phyloP scores from a whole-genome alignment of 2,888 invertebrate genomes.

The Kryphioiulus occultus region DNA sequence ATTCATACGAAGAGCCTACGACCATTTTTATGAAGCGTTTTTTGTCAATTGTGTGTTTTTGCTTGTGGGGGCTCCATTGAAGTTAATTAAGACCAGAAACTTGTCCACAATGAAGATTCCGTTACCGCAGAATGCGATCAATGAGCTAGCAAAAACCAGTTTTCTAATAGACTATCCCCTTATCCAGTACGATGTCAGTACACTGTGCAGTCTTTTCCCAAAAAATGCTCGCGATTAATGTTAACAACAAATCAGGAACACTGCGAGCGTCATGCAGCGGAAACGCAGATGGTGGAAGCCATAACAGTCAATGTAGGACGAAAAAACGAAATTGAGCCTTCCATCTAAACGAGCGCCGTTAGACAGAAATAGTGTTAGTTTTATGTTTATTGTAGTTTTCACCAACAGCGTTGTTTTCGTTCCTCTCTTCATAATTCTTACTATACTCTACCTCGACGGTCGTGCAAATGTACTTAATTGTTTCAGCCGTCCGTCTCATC shows the following conservation, averaged over 20 bases:
- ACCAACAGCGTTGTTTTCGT: not conserved
- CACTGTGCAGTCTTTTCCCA: not conserved
- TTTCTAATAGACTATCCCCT: too few species aligned
- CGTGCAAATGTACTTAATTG: not conserved
- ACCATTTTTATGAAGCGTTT: too few species aligned
- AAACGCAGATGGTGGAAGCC: not conserved
- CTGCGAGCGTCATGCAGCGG: not conserved
- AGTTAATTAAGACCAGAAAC: not conserved
- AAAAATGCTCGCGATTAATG: not conserved
- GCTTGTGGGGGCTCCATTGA: not conserved
- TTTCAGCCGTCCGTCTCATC: not conserved
- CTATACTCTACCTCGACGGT: not conserved
- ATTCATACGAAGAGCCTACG: too few species aligned
- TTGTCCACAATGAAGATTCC: not conserved
- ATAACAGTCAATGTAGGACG: not conserved
- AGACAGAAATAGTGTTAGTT: not conserved
- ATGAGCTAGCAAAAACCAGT: not conserved
- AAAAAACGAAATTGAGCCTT: slow-evolving; percentile 5
- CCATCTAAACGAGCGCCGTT: slow-evolving; percentile 2
- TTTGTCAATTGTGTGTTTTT: not conserved
- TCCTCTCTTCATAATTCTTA: not conserved
- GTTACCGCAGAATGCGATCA: slow-evolving; percentile 5
- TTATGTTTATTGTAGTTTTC: not conserved
- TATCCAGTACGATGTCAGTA: not conserved
- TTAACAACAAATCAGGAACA: not conserved